These are phyloP conservation scores for Streptopelia turtur DNA, from an alignment of 2,797 vertebrate species.

Conservation along the genomic window DNA sequence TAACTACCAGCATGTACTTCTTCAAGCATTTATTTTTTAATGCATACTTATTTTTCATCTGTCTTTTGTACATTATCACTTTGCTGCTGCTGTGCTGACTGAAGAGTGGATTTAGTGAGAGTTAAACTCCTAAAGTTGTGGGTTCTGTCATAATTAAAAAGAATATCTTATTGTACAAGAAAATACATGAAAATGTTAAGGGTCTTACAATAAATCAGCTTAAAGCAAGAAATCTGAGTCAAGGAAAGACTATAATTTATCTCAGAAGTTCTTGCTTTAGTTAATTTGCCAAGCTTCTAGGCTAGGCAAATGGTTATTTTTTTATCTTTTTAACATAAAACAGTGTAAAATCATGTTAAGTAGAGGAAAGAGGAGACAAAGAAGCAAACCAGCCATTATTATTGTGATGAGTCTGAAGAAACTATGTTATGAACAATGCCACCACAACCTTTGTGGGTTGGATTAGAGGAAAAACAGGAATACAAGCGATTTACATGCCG, in stretches of 20 bases:
- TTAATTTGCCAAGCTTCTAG: neutral
- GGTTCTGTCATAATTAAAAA: neutral
- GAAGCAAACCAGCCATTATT: neutral
- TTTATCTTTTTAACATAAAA: neutral
- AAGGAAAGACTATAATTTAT: neutral
- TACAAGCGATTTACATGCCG: neutral
- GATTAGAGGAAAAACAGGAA: neutral
- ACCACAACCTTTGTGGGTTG: neutral
- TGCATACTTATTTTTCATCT: neutral
- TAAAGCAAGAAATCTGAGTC: constrained; percentile 10
- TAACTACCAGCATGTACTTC: neutral
- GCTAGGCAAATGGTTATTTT: neutral
- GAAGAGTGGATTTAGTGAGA: neutral
- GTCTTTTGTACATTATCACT: neutral
- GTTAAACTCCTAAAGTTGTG: neutral
- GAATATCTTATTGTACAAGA: neutral
- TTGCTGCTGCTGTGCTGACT: neutral
- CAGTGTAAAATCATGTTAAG: neutral
- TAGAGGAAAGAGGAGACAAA: neutral
- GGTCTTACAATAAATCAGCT: constrained; percentile 19
- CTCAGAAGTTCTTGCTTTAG: neutral
- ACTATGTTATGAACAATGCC: neutral
- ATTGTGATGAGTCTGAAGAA: neutral
- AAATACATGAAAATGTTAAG: neutral
- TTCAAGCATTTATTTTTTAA: neutral